Evolutionary conservation across 35 echinoderm and acorn worm genomes (phyloP), one percentile per base, ranked within the genome.

Genomic region (Patiria miniata): DNA sequence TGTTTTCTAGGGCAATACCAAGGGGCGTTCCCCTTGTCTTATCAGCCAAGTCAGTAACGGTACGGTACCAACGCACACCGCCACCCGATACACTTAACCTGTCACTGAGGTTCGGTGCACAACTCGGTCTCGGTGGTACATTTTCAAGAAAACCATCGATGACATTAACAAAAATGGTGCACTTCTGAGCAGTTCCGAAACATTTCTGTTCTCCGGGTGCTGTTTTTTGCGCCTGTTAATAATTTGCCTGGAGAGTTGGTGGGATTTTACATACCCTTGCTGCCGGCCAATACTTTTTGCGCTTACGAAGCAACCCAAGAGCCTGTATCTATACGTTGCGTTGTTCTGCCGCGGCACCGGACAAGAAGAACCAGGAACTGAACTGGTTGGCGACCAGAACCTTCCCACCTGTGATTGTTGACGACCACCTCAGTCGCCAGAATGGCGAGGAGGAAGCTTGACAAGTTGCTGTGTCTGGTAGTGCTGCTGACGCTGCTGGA

Each of bases 81-180:
- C 65, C 65, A 73, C 1, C 65, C 65, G 26, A 34, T 23, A 73
- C 65, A 73, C 65, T 73, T 73, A 30, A 73, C 65, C 26, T 73
- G 21, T 9, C 42, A 18, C 26, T 26, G n/a, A 73, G 65, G 65
- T 73, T 73, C 65, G 21, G 65, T 73, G 65, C 26, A 23, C 65
- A 73, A 32, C 65, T 47, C 12, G 12, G 4, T 47, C 65, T 32
- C 29, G 19, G 0, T 10, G 34, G 16, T 47, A 68, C 12, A 36
- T 30, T 73, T 36, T 73, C 34, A n/a, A n/a, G n/a, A n/a, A n/a
- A 73, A 32, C 34, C 65, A 26, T 14, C 34, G 29, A 9, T 73
- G 23, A 73, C n/a, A n/a, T n/a, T n/a, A 30, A 7, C 0, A 26
- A 23, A 73, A 22, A 73, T 73, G 65, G 21, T 73, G 65, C 65